Evolutionary conservation across 2,888 invertebrate genomes (phyloP).

Genomic region (Syrista parreyssii): DNA sequence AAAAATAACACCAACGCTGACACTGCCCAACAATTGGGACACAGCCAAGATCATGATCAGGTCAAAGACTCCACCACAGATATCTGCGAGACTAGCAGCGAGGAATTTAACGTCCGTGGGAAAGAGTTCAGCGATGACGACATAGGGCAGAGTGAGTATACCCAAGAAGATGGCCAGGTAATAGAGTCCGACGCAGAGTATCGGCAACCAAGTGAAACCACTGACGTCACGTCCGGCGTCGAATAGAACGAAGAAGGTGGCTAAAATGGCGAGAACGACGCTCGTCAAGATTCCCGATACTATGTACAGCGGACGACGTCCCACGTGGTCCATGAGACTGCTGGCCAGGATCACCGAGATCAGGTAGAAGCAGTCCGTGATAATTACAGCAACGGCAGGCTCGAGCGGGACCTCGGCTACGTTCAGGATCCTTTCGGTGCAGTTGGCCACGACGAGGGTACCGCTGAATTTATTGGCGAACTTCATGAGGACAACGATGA

Average conservation of each 20-base stretch:
- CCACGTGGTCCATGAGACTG: neutral
- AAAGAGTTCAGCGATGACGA: neutral
- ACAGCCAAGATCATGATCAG: neutral
- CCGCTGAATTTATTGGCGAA: neutral
- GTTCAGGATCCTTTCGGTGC: neutral
- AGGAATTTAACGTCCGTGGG: neutral
- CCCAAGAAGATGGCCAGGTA: neutral
- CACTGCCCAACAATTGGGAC: neutral
- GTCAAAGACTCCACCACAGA: neutral
- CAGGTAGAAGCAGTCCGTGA: slow-evolving; percentile 1
- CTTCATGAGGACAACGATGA: neutral
- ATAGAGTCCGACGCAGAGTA: neutral
- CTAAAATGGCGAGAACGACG: neutral
- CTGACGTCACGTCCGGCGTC: neutral
- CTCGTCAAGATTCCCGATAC: neutral
- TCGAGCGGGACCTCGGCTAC: neutral
- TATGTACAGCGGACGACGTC: neutral
- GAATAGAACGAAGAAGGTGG: neutral
- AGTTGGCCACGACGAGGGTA: neutral
- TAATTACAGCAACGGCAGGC: neutral
- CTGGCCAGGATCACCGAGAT: neutral
- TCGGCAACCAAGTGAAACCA: neutral
- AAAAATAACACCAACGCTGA: neutral
- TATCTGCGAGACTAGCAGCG: neutral
- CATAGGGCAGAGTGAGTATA: neutral